phyloP scores from a whole-genome alignment of 2,888 invertebrate genomes.

The Acrobasis suavella region DNA sequence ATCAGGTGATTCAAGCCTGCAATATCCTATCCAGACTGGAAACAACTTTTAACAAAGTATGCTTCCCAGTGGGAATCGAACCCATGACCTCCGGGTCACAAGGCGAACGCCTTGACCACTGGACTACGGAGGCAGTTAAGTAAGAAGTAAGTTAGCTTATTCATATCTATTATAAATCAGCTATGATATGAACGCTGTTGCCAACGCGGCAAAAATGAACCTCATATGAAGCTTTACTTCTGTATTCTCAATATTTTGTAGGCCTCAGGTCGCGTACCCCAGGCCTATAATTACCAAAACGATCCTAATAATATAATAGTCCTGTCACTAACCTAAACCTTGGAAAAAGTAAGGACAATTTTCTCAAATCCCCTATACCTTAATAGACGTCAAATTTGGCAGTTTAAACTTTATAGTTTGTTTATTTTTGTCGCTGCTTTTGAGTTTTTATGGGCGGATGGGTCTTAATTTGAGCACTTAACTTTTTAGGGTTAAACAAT shows the following conservation, averaged over 20 bases:
- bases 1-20: too few species aligned
- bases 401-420: conserved; percentile 62
- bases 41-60: too few species aligned
- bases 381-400: conserved; percentile 71
- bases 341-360: conserved; percentile 74
- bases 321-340: conserved; percentile 73
- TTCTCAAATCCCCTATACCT: conserved; percentile 57
- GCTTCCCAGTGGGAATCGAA: too few species aligned
- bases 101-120: too few species aligned
- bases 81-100: too few species aligned
- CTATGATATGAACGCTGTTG: too few species aligned
- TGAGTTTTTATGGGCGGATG: conserved; percentile 43
- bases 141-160: too few species aligned
- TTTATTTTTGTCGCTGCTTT: conserved; percentile 55
- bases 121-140: too few species aligned
- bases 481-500: conserved; percentile 28
- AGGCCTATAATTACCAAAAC: conserved; percentile 79
- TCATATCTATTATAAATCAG: too few species aligned
- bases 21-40: too few species aligned
- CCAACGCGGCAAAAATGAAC: too few species aligned
- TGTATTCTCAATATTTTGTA: neutral
- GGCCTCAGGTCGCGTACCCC: conserved; percentile 59
- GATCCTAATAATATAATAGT: conserved; percentile 81
- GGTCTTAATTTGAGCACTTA: conserved; percentile 43
- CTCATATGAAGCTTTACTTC: neutral